A percentile compares a stretch with the other conserved stretches of the same genome.
Conservation (phyloP, 1,140 invertebrate species). For the Globodera ellingtonae region DNA sequence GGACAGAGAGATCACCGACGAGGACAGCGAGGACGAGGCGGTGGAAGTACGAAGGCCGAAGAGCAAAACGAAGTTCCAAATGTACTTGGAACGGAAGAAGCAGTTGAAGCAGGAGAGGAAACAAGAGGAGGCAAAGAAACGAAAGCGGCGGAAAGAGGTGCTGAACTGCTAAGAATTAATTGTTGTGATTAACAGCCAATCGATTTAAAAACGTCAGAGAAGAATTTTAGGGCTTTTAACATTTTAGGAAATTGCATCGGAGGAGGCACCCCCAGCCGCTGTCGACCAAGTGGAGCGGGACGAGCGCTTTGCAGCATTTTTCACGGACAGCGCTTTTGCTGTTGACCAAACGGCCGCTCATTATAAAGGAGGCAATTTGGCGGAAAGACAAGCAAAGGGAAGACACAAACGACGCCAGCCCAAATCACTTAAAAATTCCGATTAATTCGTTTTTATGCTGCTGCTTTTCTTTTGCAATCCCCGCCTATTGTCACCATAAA, state of each 20-base stretch:
- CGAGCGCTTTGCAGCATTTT: constrained; percentile 68
- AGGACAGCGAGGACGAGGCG: background rate
- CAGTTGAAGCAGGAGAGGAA: constrained; percentile 73
- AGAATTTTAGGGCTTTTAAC: constrained; percentile 4
- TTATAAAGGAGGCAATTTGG: constrained; percentile 46
- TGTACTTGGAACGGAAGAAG: constrained; percentile 67
- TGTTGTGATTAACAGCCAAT: background rate
- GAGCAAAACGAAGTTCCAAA: constrained; percentile 75
- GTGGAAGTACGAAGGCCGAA: constrained; percentile 24
- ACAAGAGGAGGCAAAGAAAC: constrained; percentile 68
- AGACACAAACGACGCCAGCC: background rate
- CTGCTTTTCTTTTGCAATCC: too few species aligned
- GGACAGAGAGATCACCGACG: constrained; percentile 6
- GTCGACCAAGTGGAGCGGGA: constrained; percentile 75
- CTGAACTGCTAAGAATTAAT: background rate
- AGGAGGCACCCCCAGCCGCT: constrained; percentile 16
- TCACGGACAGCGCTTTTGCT: constrained; percentile 59
- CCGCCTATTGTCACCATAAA: too few species aligned
- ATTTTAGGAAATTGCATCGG: constrained; percentile 3
- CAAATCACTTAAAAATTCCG: background rate
- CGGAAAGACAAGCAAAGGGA: constrained; percentile 44
- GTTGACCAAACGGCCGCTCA: constrained; percentile 72
- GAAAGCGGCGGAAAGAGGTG: constrained; percentile 29
- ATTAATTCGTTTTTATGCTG: background rate
- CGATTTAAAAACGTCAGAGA: background rate